A percentile compares a stretch with the other conserved stretches of the same genome.
phyloP scores from a whole-genome alignment of 1,140 invertebrate species.

The Plectus sambesii region DNA sequence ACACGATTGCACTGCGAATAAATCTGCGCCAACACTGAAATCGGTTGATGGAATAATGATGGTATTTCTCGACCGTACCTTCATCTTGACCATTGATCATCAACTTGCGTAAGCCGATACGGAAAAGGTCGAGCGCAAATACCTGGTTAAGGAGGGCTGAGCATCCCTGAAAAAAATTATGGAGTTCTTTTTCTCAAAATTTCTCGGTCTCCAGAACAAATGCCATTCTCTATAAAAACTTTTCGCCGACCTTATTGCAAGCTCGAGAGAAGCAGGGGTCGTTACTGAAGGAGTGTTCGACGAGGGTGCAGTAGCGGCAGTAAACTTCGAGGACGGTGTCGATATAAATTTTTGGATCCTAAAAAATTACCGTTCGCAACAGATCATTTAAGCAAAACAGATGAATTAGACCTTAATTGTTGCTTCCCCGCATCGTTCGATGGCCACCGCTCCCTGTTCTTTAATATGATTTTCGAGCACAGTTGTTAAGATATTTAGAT shows the following conservation, averaged over 20 bases:
- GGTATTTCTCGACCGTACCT: too few species aligned
- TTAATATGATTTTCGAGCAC: slow-evolving; percentile 85
- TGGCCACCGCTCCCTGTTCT: slow-evolving; percentile 75
- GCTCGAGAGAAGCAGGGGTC: slow-evolving; percentile 93
- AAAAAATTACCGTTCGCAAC: slow-evolving; percentile 13
- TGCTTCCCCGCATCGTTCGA: slow-evolving; percentile 75
- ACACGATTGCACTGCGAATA: too few species aligned
- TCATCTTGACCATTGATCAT: too few species aligned
- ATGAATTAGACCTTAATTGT: slow-evolving; percentile 54
- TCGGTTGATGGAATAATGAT: too few species aligned
- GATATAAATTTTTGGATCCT: slow-evolving; percentile 95
- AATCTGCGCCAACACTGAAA: too few species aligned
- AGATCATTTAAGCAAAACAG: background rate
- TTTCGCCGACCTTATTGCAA: slow-evolving; percentile 85
- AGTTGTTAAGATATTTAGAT: slow-evolving; percentile 71
- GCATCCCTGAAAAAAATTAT: too few species aligned
- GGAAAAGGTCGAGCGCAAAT: too few species aligned
- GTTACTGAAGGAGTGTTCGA: slow-evolving; percentile 83
- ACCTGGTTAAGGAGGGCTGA: too few species aligned
- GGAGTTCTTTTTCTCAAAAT: too few species aligned
- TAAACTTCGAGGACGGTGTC: slow-evolving; percentile 92
- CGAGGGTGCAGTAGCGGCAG: slow-evolving; percentile 88
- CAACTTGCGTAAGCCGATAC: too few species aligned
- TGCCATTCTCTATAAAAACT: too few species aligned
- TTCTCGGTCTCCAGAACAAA: too few species aligned